phyloP scores from a whole-genome alignment of 2,113 vertebrate species.

The Sylvia atricapilla region DNA sequence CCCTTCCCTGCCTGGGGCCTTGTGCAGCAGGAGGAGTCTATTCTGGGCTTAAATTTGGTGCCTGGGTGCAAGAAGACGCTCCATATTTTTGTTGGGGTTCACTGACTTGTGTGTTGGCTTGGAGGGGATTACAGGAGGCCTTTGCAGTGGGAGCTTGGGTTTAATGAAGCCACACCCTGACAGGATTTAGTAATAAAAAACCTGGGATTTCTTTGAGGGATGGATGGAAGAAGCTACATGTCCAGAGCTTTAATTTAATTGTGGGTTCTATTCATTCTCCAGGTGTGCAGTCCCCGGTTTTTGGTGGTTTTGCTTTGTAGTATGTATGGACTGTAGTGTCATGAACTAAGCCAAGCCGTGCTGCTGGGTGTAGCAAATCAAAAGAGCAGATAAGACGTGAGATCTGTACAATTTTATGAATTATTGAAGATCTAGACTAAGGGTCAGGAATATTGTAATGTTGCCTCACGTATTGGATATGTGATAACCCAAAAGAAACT shows the following conservation, averaged over 20 bases:
- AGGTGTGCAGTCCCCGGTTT: not conserved
- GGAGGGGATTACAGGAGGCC: not conserved
- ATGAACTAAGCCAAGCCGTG: not conserved
- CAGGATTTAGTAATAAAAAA: not conserved
- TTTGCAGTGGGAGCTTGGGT: not conserved
- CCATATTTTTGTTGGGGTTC: not conserved
- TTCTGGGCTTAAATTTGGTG: not conserved
- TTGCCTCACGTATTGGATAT: not conserved
- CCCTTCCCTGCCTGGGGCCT: not conserved
- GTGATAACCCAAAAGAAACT: not conserved
- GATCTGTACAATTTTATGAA: not conserved
- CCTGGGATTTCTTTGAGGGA: not conserved
- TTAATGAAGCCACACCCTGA: conserved; percentile 3
- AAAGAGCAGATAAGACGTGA: not conserved
- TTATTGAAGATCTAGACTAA: not conserved
- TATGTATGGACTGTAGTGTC: not conserved
- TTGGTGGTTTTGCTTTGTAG: not conserved
- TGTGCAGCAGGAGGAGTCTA: not conserved
- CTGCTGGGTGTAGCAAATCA: not conserved
- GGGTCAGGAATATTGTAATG: not conserved
- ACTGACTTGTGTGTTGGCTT: accelerated
- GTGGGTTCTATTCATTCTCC: not conserved
- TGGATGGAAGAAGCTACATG: not conserved
- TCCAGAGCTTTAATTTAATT: not conserved
- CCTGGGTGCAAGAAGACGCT: not conserved